Conservation (phyloP, 2,113 vertebrate species). For the Colistium nudipinnis region DNA sequence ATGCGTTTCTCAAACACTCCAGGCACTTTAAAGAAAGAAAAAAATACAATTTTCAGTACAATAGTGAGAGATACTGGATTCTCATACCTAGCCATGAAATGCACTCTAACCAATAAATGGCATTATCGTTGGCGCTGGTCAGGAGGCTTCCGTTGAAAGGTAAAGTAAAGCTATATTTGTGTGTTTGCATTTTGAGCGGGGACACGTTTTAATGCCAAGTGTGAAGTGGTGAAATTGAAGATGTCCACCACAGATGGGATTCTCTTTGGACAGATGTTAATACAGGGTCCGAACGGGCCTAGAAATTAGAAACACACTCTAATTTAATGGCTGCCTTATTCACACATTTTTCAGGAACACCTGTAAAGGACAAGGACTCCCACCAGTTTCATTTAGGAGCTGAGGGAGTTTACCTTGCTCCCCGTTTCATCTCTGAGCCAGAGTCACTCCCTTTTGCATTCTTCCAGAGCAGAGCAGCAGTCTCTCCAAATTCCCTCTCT, state of each 20-base stretch:
- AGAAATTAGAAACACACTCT: too few relatives aligned
- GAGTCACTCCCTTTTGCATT: slow-evolving; percentile 22
- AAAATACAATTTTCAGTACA: slow-evolving; percentile 17
- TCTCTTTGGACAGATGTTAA: too few relatives aligned
- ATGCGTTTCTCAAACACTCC: slow-evolving; percentile 4
- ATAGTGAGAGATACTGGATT: slow-evolving; percentile 10
- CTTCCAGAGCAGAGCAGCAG: slow-evolving; percentile 25
- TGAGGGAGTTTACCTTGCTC: slow-evolving; percentile 6
- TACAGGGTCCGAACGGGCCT: too few relatives aligned
- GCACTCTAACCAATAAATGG: not conserved
- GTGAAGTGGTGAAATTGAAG: too few relatives aligned
- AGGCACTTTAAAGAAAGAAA: slow-evolving; percentile 4
- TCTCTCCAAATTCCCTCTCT: slow-evolving; percentile 48
- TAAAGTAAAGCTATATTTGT: too few relatives aligned
- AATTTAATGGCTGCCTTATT: not conserved
- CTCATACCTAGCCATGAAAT: not conserved
- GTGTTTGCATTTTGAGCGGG: too few relatives aligned
- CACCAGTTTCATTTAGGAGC: slow-evolving; percentile 6
- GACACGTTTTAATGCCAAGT: too few relatives aligned
- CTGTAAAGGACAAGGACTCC: slow-evolving; percentile 17
- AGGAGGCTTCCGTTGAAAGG: too few relatives aligned
- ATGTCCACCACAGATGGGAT: too few relatives aligned
- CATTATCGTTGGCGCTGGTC: too few relatives aligned
- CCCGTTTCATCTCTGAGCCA: slow-evolving; percentile 8
- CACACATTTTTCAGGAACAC: too few relatives aligned